Evolutionary conservation across 2,888 invertebrate species (phyloP).

Genomic region (Sarcophaga variegata): DNA sequence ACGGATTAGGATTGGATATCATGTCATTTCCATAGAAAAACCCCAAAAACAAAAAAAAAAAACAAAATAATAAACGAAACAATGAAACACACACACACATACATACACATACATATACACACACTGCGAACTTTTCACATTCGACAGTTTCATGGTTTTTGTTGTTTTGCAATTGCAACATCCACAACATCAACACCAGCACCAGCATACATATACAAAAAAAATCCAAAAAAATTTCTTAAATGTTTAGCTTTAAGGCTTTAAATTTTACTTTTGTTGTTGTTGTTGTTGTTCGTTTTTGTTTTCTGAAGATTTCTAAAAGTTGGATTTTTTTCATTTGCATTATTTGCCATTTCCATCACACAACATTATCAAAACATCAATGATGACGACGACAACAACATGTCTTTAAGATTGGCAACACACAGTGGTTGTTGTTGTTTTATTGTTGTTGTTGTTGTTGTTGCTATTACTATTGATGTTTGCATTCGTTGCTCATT

Average conservation of each 20-base stretch:
- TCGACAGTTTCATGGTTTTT: slow-evolving; percentile 54
- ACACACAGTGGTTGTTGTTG: slow-evolving; percentile 19
- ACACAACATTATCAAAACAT: slow-evolving; percentile 17
- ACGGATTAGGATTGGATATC: slow-evolving; percentile 52
- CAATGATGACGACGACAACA: neutral
- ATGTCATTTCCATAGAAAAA: slow-evolving; percentile 59
- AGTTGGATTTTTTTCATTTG: slow-evolving; percentile 65
- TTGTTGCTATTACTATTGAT: slow-evolving; percentile 3
- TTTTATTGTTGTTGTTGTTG: slow-evolving; percentile 1
- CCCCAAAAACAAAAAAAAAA: neutral
- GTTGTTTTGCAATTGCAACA: slow-evolving; percentile 2
- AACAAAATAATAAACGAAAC: neutral
- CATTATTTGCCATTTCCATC: slow-evolving; percentile 62
- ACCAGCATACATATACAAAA: neutral
- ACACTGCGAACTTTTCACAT: slow-evolving; percentile 50
- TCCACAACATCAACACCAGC: slow-evolving; percentile 5
- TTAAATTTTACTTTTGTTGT: slow-evolving; percentile 14
- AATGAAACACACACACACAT: neutral
- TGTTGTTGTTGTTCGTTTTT: neutral
- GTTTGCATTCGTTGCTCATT: slow-evolving; percentile 44
- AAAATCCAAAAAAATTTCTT: slow-evolving; percentile 32
- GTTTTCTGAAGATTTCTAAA: slow-evolving; percentile 49
- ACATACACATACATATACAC: too few species aligned
- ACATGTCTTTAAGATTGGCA: slow-evolving; percentile 47
- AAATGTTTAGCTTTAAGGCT: slow-evolving; percentile 61